Base-by-base conservation (phyloP, 1,140 invertebrate genomes). In the Pentalonia nigronervosa region DNA sequence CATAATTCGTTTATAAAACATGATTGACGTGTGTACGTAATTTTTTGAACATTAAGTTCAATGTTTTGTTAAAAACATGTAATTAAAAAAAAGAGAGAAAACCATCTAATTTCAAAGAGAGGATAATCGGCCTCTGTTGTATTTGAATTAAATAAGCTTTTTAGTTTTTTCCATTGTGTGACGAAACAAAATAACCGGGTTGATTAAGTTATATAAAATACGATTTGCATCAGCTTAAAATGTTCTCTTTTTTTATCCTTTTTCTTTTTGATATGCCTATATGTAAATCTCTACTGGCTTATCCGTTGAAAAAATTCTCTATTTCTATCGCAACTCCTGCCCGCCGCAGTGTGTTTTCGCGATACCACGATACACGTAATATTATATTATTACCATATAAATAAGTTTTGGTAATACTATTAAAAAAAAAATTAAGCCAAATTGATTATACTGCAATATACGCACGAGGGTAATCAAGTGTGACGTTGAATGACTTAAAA, bases 171-270 rank as follows among this genome's bases (percentile, higher is more conserved):
- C 34, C n/a, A 23, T 89, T 25, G 88, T 56, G n/a, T 53, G 34
- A 34, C 86, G 47, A 56, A 89, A 56, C 21, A 53, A 53, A 34
- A 56, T 56, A 89, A 11, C 34, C 34, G 2, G 36, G 34, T 41
- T 36, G 48, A 89, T 89, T 56, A 89, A 56, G n/a, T 90, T 67
- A 30, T 23, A 67, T 67, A 25, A 60, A 90, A 90, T 90, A 67
- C 56, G 25, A 67, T 67, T 67, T 67, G 14, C 25, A 41, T 67
- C 14, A 14, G n/a, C 36, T 67, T 90, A 60, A 67, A 90, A 90
- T 17, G 23, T 56, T 56, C 50, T 88, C 41, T 41, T 53, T 47
- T 86, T 50, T 34, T 88, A 34, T 88, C 20, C 8, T 88, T 67
- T 60, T 76, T 76, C 60, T 76, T 76, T 76, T 50, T 88, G 47